Evolutionary conservation across 2,113 vertebrate genomes (phyloP), one percentile per base, ranked within the genome.

Genomic region (Pollimyrus isidori): DNA sequence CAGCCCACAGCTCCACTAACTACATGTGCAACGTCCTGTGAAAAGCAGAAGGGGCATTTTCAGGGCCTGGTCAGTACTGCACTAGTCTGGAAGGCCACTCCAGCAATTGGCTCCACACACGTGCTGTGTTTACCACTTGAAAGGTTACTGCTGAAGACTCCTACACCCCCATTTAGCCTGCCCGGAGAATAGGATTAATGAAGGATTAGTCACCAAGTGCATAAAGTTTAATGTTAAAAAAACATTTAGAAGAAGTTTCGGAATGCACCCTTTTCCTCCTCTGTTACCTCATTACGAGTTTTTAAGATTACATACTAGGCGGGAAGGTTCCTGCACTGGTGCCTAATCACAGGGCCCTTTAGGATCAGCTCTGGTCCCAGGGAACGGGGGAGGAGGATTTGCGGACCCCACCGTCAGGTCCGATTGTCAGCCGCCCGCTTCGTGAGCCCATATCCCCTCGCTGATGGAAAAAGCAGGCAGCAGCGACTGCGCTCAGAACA

Each of bases 401-500:
- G 7, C 26, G 84, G 73, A 89, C 76, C 86, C 58, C 88, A 17
- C 52, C n/a, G 56, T 56, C 84, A 53, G 85, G 65, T 46, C 48
- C 88, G 46, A 87, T 69, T 50, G 88, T 56, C 17, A 91, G 90
- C 89, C 92, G 93, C 91, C 89, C 93, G 92, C 90, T 90, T 91
- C 85, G 89, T 86, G 88, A 90, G 65, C 1, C 0, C 46, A 65
- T 17, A 21, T 83, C 26, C 91, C 91, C 91, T 93, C 91, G 91
- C 88, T 17, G 45, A 96, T 96, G 93, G 93, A 92, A 95, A 96
- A 96, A 95, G 92, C 95, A 94, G 94, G 90, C 92, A 90, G 92
- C 76, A 86, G 88, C 91, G 90, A 92, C 92, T 92, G 91, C 84
- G 76, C 92, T 94, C 93, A 95, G 96, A 94, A 93, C 91, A 93